Evolutionary conservation across 2,888 invertebrate genomes (phyloP).

Genomic region (Drosophila infuscata): DNA sequence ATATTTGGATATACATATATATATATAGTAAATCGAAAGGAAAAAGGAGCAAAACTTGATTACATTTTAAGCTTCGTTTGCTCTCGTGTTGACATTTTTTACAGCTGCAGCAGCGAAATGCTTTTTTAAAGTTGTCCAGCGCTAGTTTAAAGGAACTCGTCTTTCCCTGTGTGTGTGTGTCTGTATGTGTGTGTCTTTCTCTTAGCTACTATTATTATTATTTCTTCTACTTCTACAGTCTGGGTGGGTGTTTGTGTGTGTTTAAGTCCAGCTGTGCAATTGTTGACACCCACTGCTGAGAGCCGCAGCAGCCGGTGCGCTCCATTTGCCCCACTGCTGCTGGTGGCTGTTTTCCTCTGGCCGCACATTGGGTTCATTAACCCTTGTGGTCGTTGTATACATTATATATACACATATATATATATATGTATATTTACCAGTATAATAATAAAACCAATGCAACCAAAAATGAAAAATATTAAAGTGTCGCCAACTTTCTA

Average conservation of each 20-base stretch:
- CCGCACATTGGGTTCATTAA: constrained; percentile 67
- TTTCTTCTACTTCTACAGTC: constrained; percentile 51
- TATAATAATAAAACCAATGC: constrained; percentile 28
- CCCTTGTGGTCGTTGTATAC: constrained; percentile 50
- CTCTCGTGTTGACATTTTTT: constrained; percentile 57
- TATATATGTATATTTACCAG: constrained; percentile 21
- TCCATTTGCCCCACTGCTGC: constrained; percentile 68
- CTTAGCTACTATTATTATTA: constrained; percentile 51
- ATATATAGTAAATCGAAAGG: constrained; percentile 27
- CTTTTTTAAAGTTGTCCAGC: constrained; percentile 50
- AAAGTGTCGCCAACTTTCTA: constrained; percentile 45
- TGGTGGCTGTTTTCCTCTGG: constrained; percentile 60
- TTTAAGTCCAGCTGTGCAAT: constrained; percentile 72
- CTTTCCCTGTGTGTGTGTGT: constrained; percentile 3
- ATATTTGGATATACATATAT: constrained; percentile 24
- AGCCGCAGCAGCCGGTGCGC: constrained; percentile 61
- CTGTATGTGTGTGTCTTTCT: constrained; percentile 38
- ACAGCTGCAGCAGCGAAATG: constrained; percentile 26
- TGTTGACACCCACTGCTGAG: constrained; percentile 74
- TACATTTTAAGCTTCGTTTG: constrained; percentile 47
- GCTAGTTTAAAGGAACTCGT: constrained; percentile 17
- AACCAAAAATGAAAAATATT: constrained; percentile 31
- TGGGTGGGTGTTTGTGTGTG: no score
- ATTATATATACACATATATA: not conserved
- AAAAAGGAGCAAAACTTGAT: constrained; percentile 45